Evolutionary conservation across 2,888 invertebrate species (phyloP).

Genomic region (Lumbricus terrestris): DNA sequence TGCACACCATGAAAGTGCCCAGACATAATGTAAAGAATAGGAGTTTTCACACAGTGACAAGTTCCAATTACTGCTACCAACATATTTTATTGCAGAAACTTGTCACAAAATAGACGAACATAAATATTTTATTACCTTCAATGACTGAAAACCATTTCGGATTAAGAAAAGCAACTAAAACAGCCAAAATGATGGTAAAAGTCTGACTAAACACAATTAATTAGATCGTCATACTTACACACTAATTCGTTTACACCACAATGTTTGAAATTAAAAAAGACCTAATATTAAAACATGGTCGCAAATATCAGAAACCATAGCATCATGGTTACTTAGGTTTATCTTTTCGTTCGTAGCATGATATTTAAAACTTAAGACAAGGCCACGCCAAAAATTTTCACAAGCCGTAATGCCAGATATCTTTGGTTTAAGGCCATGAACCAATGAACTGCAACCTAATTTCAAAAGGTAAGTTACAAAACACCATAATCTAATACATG

Average conservation of each 20-base stretch:
- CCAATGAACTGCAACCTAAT: not conserved
- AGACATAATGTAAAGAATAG: not conserved
- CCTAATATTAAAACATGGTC: not conserved
- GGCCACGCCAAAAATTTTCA: not conserved
- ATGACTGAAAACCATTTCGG: not conserved
- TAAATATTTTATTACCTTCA: conserved; percentile 3
- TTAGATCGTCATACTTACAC: not conserved
- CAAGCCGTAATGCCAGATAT: not conserved
- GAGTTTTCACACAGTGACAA: not conserved
- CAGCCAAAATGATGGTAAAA: not conserved
- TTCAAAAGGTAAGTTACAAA: not conserved
- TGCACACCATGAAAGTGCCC: not conserved
- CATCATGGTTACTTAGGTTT: not conserved
- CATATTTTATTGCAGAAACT: not conserved
- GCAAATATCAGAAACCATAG: not conserved
- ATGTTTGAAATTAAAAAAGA: not conserved
- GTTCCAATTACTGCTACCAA: not conserved
- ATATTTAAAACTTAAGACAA: not conserved
- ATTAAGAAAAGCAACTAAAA: too few species aligned
- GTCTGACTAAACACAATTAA: not conserved
- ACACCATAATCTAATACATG: not conserved
- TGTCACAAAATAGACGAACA: not conserved
- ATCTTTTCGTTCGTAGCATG: not conserved
- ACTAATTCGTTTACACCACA: not conserved
- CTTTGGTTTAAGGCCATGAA: not conserved